These are phyloP conservation scores for Bemisia tabaci DNA, from an alignment of 1,140 invertebrate species.

Conservation along the genomic window DNA sequence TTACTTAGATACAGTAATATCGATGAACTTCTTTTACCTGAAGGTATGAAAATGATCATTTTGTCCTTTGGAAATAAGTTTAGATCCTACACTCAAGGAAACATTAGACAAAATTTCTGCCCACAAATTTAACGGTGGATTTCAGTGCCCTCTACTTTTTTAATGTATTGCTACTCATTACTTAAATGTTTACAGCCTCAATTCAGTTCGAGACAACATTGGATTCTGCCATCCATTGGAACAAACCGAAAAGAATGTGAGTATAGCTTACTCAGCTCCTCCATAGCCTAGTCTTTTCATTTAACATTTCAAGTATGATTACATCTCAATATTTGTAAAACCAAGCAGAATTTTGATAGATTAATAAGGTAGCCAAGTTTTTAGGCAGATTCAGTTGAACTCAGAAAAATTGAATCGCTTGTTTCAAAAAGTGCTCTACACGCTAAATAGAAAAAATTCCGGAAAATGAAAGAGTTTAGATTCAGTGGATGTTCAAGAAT, in stretches of 20 bases:
- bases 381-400: not conserved
- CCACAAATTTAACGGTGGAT: not conserved
- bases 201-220: not conserved
- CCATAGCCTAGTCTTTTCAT: not conserved
- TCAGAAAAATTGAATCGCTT: no score
- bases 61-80: no score
- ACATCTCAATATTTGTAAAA: no score
- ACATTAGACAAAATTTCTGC: not conserved
- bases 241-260: not conserved
- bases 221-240: not conserved
- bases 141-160: not conserved
- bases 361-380: not conserved
- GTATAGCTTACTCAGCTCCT: not conserved
- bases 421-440: no score
- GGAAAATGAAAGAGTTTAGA: no score
- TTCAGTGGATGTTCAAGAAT: no score
- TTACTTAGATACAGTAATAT: not conserved
- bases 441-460: no score
- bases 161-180: not conserved
- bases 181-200: not conserved
- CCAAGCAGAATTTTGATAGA: no score
- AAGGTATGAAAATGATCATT: no score
- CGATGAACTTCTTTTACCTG: not conserved
- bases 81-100: not conserved
- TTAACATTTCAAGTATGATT: not conserved